Evolutionary conservation across 2,113 vertebrate genomes (phyloP).

Genomic region (Phalacrocorax aristotelis): DNA sequence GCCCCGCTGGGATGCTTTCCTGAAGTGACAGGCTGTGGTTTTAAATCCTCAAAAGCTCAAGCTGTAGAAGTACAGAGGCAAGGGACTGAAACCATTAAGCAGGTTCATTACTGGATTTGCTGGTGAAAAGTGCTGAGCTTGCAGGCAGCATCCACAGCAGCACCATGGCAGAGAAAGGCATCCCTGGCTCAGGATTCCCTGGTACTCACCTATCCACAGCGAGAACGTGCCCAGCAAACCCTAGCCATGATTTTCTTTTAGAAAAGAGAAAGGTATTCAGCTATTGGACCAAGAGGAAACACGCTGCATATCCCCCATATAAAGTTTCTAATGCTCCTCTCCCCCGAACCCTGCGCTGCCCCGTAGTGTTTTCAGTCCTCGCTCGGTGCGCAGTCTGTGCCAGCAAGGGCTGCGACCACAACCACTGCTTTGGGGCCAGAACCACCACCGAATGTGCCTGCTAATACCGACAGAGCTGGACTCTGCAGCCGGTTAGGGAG

Average conservation of each 20-base stretch:
- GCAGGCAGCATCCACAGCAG: not conserved
- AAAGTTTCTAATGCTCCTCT: not conserved
- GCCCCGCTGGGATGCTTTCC: not conserved
- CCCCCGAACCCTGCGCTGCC: rapidly evolving
- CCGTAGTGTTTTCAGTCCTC: rapidly evolving
- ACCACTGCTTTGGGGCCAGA: not conserved
- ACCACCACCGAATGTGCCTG: rapidly evolving
- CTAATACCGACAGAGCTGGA: not conserved
- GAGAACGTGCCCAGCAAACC: not conserved
- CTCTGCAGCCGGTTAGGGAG: too few relatives aligned
- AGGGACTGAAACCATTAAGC: not conserved
- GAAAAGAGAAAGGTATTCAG: not conserved
- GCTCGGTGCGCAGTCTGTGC: not conserved
- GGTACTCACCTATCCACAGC: not conserved
- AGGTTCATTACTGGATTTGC: not conserved
- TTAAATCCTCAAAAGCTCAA: not conserved
- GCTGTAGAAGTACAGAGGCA: not conserved
- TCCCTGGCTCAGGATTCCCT: not conserved
- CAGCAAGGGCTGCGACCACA: not conserved
- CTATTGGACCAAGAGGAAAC: not conserved
- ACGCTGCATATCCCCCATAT: rapidly evolving
- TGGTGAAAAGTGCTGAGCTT: not conserved
- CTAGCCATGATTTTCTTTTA: not conserved
- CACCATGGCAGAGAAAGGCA: rapidly evolving
- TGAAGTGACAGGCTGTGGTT: not conserved